These are phyloP conservation scores for Netelia fuscicornis DNA, from an alignment of 2,888 invertebrate genomes.

Conservation along the genomic window DNA sequence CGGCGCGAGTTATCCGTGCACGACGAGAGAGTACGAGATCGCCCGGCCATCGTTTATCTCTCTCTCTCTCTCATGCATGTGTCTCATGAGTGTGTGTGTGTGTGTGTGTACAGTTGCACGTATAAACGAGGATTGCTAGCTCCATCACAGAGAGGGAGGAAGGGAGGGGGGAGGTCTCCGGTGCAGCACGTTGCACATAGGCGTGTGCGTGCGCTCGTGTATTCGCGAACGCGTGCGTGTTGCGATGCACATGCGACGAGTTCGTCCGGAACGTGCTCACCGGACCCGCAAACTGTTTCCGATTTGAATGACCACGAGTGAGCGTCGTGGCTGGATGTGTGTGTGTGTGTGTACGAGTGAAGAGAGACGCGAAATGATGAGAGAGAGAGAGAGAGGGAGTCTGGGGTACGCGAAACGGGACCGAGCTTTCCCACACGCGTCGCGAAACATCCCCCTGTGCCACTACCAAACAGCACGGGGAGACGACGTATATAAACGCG, in stretches of 20 bases:
- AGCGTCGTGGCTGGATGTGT: neutral
- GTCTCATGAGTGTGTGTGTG: neutral
- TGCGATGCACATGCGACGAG: slow-evolving; percentile 48
- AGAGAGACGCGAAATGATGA: slow-evolving; percentile 24
- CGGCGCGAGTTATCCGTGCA: slow-evolving; percentile 60
- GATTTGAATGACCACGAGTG: slow-evolving; percentile 65
- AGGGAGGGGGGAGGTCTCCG: slow-evolving; percentile 12
- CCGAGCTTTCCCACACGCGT: slow-evolving; percentile 9
- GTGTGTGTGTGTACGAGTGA: neutral
- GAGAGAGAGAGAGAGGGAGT: neutral
- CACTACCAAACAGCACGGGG: neutral
- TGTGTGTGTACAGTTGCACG: neutral
- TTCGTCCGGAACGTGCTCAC: slow-evolving; percentile 66
- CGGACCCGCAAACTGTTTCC: slow-evolving; percentile 70
- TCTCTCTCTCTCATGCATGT: neutral
- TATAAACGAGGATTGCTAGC: slow-evolving; percentile 7
- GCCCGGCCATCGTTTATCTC: slow-evolving; percentile 15
- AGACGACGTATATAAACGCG: neutral
- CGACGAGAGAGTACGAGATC: slow-evolving; percentile 44
- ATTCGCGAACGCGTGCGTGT: slow-evolving; percentile 2
- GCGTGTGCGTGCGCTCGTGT: neutral
- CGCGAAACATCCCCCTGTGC: slow-evolving; percentile 31
- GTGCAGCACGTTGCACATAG: neutral
- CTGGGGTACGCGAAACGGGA: slow-evolving; percentile 42
- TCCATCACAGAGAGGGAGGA: slow-evolving; percentile 6